Evolutionary conservation across 2,797 vertebrate species (phyloP), one percentile per base, ranked within the genome.

Genomic region (Luscinia luscinia): DNA sequence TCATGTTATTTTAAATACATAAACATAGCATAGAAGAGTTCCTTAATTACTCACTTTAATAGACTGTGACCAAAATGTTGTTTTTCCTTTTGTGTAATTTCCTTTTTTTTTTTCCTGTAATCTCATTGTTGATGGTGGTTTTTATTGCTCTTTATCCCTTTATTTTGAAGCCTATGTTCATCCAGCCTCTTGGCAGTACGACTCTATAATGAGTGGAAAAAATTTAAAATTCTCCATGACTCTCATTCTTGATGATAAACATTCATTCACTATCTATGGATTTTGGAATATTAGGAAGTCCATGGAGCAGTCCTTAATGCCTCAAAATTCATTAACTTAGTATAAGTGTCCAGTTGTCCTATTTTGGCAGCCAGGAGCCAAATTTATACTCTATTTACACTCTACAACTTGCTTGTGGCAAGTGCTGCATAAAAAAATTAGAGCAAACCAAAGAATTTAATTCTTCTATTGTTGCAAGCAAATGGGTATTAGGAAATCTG

Each of bases 11-110:
- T 93, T 73, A 75, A 78, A 52, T 78, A 46, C 36, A 46, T 62
- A 68, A 91, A n/a, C 20, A 43, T 78, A 43, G 9, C 19, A 43
- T 69, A 55, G 48, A 75, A 63, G 34, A 59, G 38, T 82, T 85
- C 20, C 24, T 64, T 88, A 54, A 81, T 94, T 92, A 45, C 85
- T 90, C 40, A 23, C 36, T 90, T 84, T 85, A 81, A 84, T 81
- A 57, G 75, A 34, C 46, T 70, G 73, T 89, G 78, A 61, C 91
- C 6, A 73, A 83, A 66, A 66, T 38, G 21, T 45, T 57, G 15
- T 82, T 94, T 52, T 90, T 91, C 27, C 28, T 85, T 82, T 51
- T 36, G 10, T 87, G 40, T 26, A 14, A 28, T 93, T 93, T 79
- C 48, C 34, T 76, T 70, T 81, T 87, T 70, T 81, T 87, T 26